Percentiles rank a stretch among this genome's conserved stretches.
Conservation (phyloP, 2,888 invertebrate genomes). For the Arctia plantaginis region DNA sequence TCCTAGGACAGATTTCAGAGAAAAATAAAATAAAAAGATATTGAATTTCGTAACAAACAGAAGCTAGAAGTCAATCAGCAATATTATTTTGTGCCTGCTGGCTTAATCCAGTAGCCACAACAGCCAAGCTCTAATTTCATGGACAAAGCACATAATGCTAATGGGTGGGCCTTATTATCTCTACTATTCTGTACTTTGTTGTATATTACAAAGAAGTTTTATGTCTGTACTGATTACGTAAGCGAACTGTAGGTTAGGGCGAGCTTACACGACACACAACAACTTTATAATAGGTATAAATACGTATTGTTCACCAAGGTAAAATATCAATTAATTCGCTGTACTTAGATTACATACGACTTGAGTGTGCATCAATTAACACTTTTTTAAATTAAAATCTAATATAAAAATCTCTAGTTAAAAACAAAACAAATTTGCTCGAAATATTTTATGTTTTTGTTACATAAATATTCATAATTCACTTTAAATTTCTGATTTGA, state of each 20-base stretch:
- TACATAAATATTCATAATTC: too few species aligned
- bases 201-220: slow-evolving; percentile 31
- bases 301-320: not conserved
- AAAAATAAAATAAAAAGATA: not conserved
- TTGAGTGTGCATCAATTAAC: not conserved
- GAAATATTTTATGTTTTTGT: not conserved
- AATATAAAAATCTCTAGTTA: too few species aligned
- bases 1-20: not conserved
- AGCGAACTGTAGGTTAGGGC: slow-evolving; percentile 27
- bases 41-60: not conserved
- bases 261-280: slow-evolving; percentile 1
- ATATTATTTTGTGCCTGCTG: not conserved
- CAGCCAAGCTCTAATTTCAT: slow-evolving; percentile 17
- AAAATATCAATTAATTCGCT: not conserved
- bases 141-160: slow-evolving; percentile 29
- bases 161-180: slow-evolving; percentile 38
- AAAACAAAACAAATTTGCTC: not conserved
- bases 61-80: not conserved
- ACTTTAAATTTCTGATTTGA: not conserved
- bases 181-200: slow-evolving; percentile 27
- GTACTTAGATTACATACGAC: not conserved
- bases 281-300: not conserved
- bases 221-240: slow-evolving; percentile 37
- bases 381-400: not conserved
- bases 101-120: slow-evolving; percentile 12